Evolutionary conservation across 2,888 invertebrate species (phyloP).

Genomic region (Chrysina gloriosa): DNA sequence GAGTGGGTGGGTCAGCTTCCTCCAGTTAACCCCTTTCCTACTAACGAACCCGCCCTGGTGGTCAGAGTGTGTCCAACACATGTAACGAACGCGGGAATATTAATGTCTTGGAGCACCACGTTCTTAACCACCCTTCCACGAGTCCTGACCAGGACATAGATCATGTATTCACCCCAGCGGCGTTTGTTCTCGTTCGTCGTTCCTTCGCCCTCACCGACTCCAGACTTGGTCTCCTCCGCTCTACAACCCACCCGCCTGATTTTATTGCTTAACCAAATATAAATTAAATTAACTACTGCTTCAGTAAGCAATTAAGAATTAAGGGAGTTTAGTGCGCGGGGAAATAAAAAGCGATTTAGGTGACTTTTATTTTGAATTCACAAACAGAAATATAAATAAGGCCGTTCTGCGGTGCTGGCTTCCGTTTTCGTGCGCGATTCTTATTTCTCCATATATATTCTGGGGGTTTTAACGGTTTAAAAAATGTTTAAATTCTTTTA

Average conservation of each 20-base stretch:
- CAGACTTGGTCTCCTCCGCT: slow-evolving; percentile 37
- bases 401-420: slow-evolving; percentile 33
- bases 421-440: slow-evolving; percentile 38
- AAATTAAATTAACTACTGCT: slow-evolving; percentile 67
- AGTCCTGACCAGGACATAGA: slow-evolving; percentile 63
- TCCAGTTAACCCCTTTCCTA: slow-evolving; percentile 30
- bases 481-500: slow-evolving; percentile 30
- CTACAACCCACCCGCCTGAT: slow-evolving; percentile 56
- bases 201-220: slow-evolving; percentile 36
- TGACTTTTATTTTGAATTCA: slow-evolving; percentile 62
- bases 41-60: slow-evolving; percentile 48
- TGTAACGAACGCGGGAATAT: slow-evolving; percentile 62
- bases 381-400: slow-evolving; percentile 47
- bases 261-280: slow-evolving; percentile 66
- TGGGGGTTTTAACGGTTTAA: slow-evolving; percentile 31
- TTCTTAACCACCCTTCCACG: slow-evolving; percentile 64
- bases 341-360: slow-evolving; percentile 64
- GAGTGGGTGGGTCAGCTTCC: slow-evolving; percentile 30
- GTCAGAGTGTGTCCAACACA: slow-evolving; percentile 60
- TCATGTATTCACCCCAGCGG: slow-evolving; percentile 60
- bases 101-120: slow-evolving; percentile 65
- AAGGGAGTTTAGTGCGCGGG: slow-evolving; percentile 61
- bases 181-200: slow-evolving; percentile 19
- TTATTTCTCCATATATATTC: slow-evolving; percentile 30
- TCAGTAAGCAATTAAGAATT: slow-evolving; percentile 66